phyloP scores from a whole-genome alignment of 64 coral and sea anemone species.

The Actinia equina region DNA sequence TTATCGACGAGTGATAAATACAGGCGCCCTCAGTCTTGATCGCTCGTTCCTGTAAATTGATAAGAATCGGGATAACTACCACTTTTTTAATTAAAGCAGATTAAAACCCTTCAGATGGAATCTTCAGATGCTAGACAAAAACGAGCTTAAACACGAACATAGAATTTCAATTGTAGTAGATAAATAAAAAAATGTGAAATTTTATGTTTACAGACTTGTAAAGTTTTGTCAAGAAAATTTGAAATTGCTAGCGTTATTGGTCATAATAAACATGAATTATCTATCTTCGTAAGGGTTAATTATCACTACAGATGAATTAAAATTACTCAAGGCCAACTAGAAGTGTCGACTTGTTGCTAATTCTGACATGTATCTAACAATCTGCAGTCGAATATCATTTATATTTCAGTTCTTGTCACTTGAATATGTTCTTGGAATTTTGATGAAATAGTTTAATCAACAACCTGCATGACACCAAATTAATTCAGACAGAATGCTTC shows the following conservation, averaged over 20 bases:
- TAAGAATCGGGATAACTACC: background rate
- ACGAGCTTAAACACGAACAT: background rate
- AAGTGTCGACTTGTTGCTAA: too few relatives aligned
- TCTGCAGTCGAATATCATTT: too few relatives aligned
- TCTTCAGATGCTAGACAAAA: background rate
- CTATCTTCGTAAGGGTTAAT: too few relatives aligned
- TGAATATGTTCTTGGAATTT: too few relatives aligned
- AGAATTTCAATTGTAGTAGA: background rate
- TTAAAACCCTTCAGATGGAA: slow-evolving; percentile 2
- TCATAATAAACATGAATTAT: too few relatives aligned
- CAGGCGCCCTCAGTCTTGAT: background rate
- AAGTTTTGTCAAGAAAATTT: too few relatives aligned
- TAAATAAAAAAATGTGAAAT: background rate
- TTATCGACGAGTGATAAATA: background rate
- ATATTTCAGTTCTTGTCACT: too few relatives aligned
- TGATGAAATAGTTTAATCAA: too few relatives aligned
- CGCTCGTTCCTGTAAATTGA: background rate
- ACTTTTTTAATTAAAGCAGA: background rate
- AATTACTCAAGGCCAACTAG: background rate
- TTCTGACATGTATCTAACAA: too few relatives aligned
- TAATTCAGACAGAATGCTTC: too few relatives aligned
- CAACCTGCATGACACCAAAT: too few relatives aligned
- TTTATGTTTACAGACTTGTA: background rate
- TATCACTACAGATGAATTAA: background rate
- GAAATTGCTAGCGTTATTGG: too few relatives aligned